These are phyloP conservation scores for Poecilia gillii DNA, from an alignment of 2,797 vertebrate species.

Conservation along the genomic window DNA sequence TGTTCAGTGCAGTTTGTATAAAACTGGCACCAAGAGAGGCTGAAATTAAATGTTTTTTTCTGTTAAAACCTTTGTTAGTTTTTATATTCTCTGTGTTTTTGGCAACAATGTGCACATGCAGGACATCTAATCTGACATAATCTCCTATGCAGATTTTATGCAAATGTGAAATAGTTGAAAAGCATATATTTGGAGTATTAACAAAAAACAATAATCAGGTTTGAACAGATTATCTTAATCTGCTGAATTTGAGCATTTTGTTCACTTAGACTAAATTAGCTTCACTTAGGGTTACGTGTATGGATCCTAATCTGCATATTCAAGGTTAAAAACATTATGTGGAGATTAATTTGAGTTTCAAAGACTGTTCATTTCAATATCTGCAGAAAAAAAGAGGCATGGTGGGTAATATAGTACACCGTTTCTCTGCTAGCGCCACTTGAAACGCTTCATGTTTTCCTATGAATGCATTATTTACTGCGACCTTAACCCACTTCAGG, in stretches of 20 bases:
- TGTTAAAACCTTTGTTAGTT: background rate
- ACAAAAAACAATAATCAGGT: background rate
- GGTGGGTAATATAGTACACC: background rate
- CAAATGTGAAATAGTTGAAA: conserved; percentile 2
- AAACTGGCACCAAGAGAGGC: background rate
- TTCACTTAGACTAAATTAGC: background rate
- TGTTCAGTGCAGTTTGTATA: background rate
- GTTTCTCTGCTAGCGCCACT: background rate
- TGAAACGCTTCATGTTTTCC: background rate
- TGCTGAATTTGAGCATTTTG: background rate
- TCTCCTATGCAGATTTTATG: background rate
- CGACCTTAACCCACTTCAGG: background rate
- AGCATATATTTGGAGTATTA: too few species aligned
- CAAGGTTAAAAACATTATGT: conserved; percentile 9
- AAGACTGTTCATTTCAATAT: conserved; percentile 1
- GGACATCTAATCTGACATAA: background rate
- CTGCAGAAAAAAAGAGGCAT: background rate
- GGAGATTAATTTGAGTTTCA: background rate
- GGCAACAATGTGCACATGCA: background rate
- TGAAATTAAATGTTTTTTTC: background rate
- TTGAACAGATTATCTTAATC: background rate
- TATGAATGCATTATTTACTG: conserved; percentile 6
- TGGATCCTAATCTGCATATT: conserved; percentile 19
- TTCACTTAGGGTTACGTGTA: background rate
- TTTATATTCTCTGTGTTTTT: background rate